Conservation (phyloP, 2,888 invertebrate species). For the Sialis fuliginosa region DNA sequence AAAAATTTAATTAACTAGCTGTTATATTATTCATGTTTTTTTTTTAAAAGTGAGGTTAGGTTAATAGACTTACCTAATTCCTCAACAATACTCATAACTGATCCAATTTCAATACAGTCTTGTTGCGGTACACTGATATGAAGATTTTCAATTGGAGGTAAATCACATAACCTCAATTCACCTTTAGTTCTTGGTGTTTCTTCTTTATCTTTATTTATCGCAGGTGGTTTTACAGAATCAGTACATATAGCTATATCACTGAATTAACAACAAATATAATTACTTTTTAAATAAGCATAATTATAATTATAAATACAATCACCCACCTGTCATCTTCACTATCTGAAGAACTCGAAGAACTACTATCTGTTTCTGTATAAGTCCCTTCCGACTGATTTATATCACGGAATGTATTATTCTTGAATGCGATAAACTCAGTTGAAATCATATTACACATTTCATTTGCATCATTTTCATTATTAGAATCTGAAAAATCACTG, state of each 20-base stretch:
- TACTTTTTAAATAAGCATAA: neutral
- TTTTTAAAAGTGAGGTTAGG: neutral
- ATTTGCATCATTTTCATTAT: neutral
- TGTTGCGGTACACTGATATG: conserved; percentile 60
- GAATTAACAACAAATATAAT: neutral
- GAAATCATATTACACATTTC: neutral
- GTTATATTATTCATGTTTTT: neutral
- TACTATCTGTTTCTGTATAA: neutral
- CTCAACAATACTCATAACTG: conserved; percentile 51
- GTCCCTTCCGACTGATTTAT: neutral
- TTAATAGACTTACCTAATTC: conserved; percentile 35
- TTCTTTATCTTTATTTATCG: neutral
- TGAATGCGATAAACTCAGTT: neutral
- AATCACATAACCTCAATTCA: conserved; percentile 44
- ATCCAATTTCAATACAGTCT: conserved; percentile 56
- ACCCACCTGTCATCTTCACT: neutral
- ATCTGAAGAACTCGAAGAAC: neutral
- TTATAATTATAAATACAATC: neutral
- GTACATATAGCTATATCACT: neutral
- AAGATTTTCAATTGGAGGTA: conserved; percentile 68
- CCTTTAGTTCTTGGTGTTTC: conserved; percentile 21
- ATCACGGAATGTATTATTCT: neutral
- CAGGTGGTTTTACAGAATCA: neutral
- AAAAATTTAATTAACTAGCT: conserved; percentile 4
- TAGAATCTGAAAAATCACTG: neutral